Percentiles rank a stretch among this genome's conserved stretches.
phyloP scores from a whole-genome alignment of 2,888 invertebrate genomes.

The Malachius bipustulatus region DNA sequence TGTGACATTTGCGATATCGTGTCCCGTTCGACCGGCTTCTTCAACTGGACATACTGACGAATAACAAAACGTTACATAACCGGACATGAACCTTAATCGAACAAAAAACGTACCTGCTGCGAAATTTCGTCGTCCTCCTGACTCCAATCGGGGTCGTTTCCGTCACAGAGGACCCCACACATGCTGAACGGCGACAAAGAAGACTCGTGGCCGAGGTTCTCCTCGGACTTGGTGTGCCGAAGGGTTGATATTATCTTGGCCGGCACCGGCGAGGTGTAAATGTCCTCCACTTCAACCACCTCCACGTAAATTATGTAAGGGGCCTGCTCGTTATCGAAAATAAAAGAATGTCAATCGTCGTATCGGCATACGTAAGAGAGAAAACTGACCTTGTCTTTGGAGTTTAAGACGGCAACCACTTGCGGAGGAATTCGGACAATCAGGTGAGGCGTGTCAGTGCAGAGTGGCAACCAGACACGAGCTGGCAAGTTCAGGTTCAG shows the following conservation, averaged over 20 bases:
- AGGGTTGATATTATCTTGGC: constrained; percentile 79
- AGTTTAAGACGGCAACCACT: constrained; percentile 95
- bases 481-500: constrained; percentile 96
- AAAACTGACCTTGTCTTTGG: constrained; percentile 82
- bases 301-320: constrained; percentile 98
- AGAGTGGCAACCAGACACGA: constrained; percentile 92
- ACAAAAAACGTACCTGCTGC: constrained; percentile 44
- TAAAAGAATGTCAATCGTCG: constrained; percentile 1
- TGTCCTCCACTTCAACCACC: constrained; percentile 78
- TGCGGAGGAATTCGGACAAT: constrained; percentile 94
- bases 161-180: constrained; percentile 43
- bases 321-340: constrained; percentile 56
- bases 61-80: background rate
- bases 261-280: constrained; percentile 74
- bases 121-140: constrained; percentile 93
- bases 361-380: no score
- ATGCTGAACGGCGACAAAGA: constrained; percentile 40
- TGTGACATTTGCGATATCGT: constrained; percentile 84
- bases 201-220: constrained; percentile 54
- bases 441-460: constrained; percentile 75
- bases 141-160: constrained; percentile 69
- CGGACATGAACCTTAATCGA: constrained; percentile 7
- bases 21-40: constrained; percentile 57
- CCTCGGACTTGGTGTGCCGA: constrained; percentile 88
- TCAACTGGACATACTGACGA: constrained; percentile 52